A percentile compares a stretch with the other conserved stretches of the same genome.
phyloP scores from a whole-genome alignment of 2,888 invertebrate genomes.

The Ectemnius continuus region DNA sequence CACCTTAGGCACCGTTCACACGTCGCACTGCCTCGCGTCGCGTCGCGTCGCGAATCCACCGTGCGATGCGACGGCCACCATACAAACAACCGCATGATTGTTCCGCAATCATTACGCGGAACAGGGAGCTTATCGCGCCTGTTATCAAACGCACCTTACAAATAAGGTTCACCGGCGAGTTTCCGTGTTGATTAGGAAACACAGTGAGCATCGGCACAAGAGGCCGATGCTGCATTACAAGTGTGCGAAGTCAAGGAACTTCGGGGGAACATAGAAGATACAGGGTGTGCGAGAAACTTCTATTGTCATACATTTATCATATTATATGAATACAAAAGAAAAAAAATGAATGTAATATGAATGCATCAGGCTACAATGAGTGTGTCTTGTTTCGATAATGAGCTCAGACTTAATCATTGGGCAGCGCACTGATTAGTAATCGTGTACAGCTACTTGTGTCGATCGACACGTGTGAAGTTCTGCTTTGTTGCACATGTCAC shows the following conservation, averaged over 20 bases:
- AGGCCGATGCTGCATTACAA: too few relatives aligned
- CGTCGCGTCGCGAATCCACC: constrained; percentile 29
- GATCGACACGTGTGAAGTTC: constrained; percentile 16
- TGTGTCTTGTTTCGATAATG: background rate
- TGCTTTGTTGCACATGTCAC: background rate
- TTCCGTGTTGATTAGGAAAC: background rate
- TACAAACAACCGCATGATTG: background rate
- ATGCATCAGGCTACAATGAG: too few relatives aligned
- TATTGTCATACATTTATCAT: too few relatives aligned
- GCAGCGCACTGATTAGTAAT: background rate
- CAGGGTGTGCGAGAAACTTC: too few relatives aligned
- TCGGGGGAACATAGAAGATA: too few relatives aligned
- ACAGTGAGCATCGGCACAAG: background rate
- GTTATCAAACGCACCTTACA: constrained; percentile 1
- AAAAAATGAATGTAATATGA: too few relatives aligned
- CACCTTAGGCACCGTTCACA: constrained; percentile 53
- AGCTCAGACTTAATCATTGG: background rate
- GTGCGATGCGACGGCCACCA: constrained; percentile 10
- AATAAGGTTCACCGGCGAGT: background rate
- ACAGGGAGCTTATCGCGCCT: background rate
- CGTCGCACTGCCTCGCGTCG: too few relatives aligned
- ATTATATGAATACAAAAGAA: too few relatives aligned
- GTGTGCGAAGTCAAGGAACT: too few relatives aligned
- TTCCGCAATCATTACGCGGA: background rate
- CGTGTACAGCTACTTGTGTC: background rate